Evolutionary conservation across 2,113 vertebrate species (phyloP).

Genomic region (Prunella himalayana): DNA sequence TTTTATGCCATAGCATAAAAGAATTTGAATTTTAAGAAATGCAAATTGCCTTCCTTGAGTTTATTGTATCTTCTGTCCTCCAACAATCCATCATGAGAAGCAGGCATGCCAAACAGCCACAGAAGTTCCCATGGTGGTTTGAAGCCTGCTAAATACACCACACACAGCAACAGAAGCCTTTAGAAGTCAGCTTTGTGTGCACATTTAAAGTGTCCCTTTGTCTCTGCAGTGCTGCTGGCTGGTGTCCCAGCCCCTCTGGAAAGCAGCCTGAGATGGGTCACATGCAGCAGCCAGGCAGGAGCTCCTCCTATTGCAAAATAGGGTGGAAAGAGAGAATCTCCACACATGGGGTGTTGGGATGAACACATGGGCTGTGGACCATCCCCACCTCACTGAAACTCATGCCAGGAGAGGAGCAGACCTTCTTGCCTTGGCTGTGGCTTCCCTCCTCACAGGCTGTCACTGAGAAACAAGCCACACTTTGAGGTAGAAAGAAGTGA

Average conservation of each 20-base stretch:
- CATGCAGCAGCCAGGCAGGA: rapidly evolving
- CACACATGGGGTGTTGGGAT: rapidly evolving
- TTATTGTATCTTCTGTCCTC: neutral
- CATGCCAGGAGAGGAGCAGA: neutral
- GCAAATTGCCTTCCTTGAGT: neutral
- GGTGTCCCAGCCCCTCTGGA: neutral
- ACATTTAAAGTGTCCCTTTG: neutral
- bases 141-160: neutral
- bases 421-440: neutral
- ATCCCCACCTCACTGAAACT: neutral
- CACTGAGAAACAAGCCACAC: neutral
- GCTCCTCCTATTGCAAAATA: neutral
- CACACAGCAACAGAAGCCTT: neutral
- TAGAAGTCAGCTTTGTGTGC: neutral
- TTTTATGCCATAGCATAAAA: neutral
- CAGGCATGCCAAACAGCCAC: neutral
- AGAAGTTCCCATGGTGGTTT: neutral
- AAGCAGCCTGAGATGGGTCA: neutral
- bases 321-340: rapidly evolving
- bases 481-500: neutral
- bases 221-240: neutral
- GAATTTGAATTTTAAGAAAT: neutral
- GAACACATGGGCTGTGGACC: neutral
- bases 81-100: neutral
- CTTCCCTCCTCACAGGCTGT: neutral